phyloP scores from a whole-genome alignment of 1,140 invertebrate genomes.

The Heliothis virescens region DNA sequence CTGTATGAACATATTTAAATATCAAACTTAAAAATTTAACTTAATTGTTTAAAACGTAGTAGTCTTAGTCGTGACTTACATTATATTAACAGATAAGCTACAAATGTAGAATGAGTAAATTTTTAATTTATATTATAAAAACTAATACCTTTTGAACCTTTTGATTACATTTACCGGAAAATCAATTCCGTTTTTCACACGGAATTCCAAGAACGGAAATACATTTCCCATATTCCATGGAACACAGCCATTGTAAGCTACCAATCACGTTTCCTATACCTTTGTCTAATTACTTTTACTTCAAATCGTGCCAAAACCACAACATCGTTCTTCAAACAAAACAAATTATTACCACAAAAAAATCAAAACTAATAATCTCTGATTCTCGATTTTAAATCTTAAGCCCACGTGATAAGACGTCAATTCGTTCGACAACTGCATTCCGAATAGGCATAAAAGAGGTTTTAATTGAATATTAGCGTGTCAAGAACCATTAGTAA shows the following conservation, averaged over 20 bases:
- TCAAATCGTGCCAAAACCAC: constrained; percentile 5
- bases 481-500: constrained; percentile 57
- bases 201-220: not conserved
- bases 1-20: too few relatives aligned
- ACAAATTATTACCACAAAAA: constrained; percentile 4
- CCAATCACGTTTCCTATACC: constrained; percentile 3
- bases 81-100: too few relatives aligned
- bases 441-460: constrained; percentile 45
- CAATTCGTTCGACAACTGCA: constrained; percentile 7
- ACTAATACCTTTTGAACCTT: too few relatives aligned
- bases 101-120: too few relatives aligned
- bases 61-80: too few relatives aligned
- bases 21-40: too few relatives aligned
- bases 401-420: not conserved
- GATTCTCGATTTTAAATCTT: constrained; percentile 26
- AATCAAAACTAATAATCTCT: not conserved
- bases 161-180: not conserved
- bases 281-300: constrained; percentile 14
- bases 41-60: too few relatives aligned
- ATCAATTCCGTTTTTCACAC: not conserved
- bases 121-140: too few relatives aligned
- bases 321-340: constrained; percentile 21
- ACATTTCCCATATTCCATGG: constrained; percentile 6
- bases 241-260: not conserved
- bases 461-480: constrained; percentile 59